These are phyloP conservation scores for Xestia rhomboidea DNA, from an alignment of 2,888 invertebrate species.

Conservation along the genomic window DNA sequence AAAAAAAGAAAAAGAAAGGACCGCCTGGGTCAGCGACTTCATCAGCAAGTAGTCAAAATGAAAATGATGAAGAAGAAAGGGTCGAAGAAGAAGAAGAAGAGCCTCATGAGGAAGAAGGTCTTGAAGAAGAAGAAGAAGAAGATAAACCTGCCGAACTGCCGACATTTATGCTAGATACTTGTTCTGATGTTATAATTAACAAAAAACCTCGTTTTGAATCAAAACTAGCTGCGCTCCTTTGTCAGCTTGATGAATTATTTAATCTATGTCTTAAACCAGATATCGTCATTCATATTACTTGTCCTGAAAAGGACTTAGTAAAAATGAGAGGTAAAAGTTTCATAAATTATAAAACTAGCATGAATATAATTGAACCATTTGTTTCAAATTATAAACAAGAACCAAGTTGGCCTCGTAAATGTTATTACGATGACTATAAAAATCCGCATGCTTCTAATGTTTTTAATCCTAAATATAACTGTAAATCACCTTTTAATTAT, in stretches of 20 bases:
- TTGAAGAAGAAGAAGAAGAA: conserved; percentile 75
- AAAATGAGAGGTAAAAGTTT: conserved; percentile 80
- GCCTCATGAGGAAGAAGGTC: conserved; percentile 71
- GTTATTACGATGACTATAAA: conserved; percentile 74
- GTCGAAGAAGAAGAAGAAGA: conserved; percentile 73
- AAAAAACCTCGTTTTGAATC: conserved; percentile 73
- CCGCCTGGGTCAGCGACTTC: conserved; percentile 59
- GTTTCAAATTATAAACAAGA: conserved; percentile 67
- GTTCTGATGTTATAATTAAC: conserved; percentile 72
- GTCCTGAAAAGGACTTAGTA: conserved; percentile 89
- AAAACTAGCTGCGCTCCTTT: conserved; percentile 74
- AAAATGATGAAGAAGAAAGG: conserved; percentile 59
- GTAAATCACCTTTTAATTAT: conserved; percentile 87
- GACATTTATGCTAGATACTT: conserved; percentile 80
- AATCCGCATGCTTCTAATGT: conserved; percentile 71
- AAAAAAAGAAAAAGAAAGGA: conserved; percentile 76
- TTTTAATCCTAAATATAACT: conserved; percentile 85
- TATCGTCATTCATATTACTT: conserved; percentile 90
- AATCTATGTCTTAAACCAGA: conserved; percentile 82
- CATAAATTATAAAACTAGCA: conserved; percentile 76
- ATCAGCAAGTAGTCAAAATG: conserved; percentile 70
- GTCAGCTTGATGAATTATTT: conserved; percentile 80
- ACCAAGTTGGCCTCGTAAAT: conserved; percentile 81
- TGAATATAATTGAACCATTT: conserved; percentile 72
- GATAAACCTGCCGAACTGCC: conserved; percentile 79